Evolutionary conservation across 2,797 vertebrate species (phyloP).

Genomic region (Anas acuta): DNA sequence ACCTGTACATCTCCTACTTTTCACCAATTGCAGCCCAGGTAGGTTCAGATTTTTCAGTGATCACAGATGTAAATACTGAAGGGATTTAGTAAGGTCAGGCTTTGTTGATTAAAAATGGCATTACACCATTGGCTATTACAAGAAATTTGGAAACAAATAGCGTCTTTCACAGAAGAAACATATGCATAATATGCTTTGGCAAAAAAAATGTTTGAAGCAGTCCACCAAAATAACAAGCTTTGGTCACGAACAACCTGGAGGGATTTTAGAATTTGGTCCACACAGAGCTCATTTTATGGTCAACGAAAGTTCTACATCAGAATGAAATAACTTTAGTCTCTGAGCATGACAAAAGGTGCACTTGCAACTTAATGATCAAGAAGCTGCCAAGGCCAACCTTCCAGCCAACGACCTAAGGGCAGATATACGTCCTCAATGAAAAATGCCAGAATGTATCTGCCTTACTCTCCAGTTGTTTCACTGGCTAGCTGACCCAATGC

Average conservation of each 20-base stretch:
- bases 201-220: neutral
- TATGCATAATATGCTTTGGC: neutral
- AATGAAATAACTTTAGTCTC: neutral
- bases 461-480: neutral
- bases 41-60: neutral
- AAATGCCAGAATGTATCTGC: neutral
- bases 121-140: neutral
- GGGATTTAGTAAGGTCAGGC: neutral
- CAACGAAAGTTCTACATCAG: neutral
- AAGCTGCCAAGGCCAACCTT: neutral
- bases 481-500: neutral
- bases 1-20: neutral
- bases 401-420: neutral
- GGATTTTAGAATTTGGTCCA: neutral
- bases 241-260: neutral
- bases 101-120: neutral
- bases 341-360: neutral
- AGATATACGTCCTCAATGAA: neutral
- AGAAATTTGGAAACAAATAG: neutral
- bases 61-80: neutral
- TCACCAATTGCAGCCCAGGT: neutral
- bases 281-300: neutral
- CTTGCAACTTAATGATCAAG: neutral
- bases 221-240: neutral
- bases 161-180: neutral